A percentile compares a stretch with the other conserved stretches of the same genome.
Conservation (phyloP, 2,888 invertebrate genomes). For the Eupithecia inturbata region DNA sequence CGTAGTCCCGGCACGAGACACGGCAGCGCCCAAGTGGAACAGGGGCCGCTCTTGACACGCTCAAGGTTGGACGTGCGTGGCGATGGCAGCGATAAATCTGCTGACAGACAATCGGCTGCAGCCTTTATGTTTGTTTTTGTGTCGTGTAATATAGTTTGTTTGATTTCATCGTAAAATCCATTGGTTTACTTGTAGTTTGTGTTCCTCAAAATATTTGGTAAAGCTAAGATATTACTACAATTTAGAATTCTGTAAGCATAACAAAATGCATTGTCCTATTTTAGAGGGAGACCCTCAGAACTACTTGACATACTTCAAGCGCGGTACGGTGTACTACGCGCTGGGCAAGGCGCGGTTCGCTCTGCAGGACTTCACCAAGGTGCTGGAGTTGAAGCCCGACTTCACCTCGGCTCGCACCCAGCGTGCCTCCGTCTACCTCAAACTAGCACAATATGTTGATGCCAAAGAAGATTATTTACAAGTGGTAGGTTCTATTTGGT, state of each 20-base stretch:
- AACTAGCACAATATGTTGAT: slow-evolving; percentile 92
- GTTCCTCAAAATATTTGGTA: background rate
- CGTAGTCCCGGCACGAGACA: background rate
- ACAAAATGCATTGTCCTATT: slow-evolving; percentile 1
- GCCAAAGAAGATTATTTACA: slow-evolving; percentile 92
- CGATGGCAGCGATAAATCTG: slow-evolving; percentile 11
- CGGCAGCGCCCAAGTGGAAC: slow-evolving; percentile 11
- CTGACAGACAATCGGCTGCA: slow-evolving; percentile 12
- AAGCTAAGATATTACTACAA: background rate
- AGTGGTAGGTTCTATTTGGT: slow-evolving; percentile 88
- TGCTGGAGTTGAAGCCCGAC: slow-evolving; percentile 95
- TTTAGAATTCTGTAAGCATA: background rate
- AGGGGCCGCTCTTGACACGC: slow-evolving; percentile 29
- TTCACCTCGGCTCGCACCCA: slow-evolving; percentile 95
- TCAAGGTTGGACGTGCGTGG: slow-evolving; percentile 34
- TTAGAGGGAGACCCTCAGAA: slow-evolving; percentile 97
- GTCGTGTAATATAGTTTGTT: background rate
- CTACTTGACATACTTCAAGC: slow-evolving; percentile 97
- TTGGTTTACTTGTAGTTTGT: background rate
- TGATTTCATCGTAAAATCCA: background rate
- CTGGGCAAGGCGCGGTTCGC: slow-evolving; percentile 98
- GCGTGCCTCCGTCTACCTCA: slow-evolving; percentile 94
- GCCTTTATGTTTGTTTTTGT: slow-evolving; percentile 28
- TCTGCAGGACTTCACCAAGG: slow-evolving; percentile 94
- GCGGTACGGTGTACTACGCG: slow-evolving; percentile 98